phyloP scores from a whole-genome alignment of 2,888 invertebrate species.

The Dynastes hyllus region DNA sequence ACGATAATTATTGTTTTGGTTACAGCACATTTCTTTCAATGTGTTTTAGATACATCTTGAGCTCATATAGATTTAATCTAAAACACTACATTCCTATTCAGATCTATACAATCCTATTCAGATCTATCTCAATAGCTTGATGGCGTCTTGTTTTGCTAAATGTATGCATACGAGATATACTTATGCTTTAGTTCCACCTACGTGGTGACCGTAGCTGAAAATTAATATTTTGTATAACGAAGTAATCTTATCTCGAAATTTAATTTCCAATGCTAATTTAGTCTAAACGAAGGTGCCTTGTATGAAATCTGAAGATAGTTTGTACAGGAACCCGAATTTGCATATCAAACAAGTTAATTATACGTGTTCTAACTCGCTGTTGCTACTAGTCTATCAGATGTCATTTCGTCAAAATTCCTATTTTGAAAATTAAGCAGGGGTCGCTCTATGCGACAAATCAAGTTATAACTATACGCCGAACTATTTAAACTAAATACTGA shows the following conservation, averaged over 20 bases:
- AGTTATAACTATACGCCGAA: too few species aligned
- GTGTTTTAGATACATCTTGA: too few species aligned
- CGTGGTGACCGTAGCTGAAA: not conserved
- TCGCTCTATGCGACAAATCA: not conserved
- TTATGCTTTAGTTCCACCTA: not conserved
- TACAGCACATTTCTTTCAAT: too few species aligned
- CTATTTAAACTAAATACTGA: not conserved
- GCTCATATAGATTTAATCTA: too few species aligned
- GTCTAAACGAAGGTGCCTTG: slow-evolving; percentile 39
- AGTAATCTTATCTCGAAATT: slow-evolving; percentile 49
- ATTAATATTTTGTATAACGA: slow-evolving; percentile 3
- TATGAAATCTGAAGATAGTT: slow-evolving; percentile 53
- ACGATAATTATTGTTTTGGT: too few species aligned
- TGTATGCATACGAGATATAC: too few species aligned
- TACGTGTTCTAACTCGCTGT: slow-evolving; percentile 53
- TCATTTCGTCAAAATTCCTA: slow-evolving; percentile 29
- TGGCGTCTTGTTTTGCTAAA: too few species aligned
- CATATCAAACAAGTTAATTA: slow-evolving; percentile 59
- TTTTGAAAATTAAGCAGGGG: slow-evolving; percentile 39
- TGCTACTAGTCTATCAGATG: slow-evolving; percentile 34
- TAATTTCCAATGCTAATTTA: slow-evolving; percentile 52
- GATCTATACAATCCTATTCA: too few species aligned
- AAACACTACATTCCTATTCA: too few species aligned
- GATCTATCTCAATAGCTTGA: too few species aligned
- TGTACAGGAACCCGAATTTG: slow-evolving; percentile 55